Evolutionary conservation across 2,888 invertebrate species (phyloP), one percentile per base, ranked within the genome.

Genomic region (Chrysopilus asiliformis): DNA sequence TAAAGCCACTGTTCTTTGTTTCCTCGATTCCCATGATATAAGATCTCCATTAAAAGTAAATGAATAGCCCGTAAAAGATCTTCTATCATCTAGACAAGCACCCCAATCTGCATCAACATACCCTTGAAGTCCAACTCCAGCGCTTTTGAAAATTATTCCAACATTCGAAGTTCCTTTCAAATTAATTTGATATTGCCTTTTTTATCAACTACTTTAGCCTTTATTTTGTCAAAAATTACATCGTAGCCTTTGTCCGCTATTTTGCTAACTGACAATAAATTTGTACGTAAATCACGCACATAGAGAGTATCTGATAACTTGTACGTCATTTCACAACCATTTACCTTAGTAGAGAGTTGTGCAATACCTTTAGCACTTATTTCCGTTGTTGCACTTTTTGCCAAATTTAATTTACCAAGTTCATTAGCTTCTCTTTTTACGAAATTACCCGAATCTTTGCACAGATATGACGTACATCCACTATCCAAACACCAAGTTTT

Each of bases 241-340:
- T 22, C 13, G 14, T 22, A 14, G 12, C 25, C 34, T 34, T 25
- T 25, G 12, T 24, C 24, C 12, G 25, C 6, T 2, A 34, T 25
- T 16, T 25, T 34, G 2, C 25, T 17, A 13, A 34, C 34, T 3
- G 25, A 34, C 10, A 34, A 16, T 13, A 34, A 6, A 25, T 34
- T 34, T 13, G 34, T 34, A 2, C 25, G 25, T 2, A 34, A 6
- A 25, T 34, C 25, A 15, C 25, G 34, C 3, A 34, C 34, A 15
- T 25, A 17, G 7, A 34, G 12, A n/a, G 34, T 25, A 2, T 34
- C 34, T 2, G 6, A 3, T 8, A 13, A 15, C 16, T 6, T 16
- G 2, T 26, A n/a, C 5, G 15, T 26, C n/a, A n/a, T 22, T 4
- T 2, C 4, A 4, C 6, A 2, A 25, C 18, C 10, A 4, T 25